Conservation (phyloP, 2,888 invertebrate genomes). For the Gibbula magus region DNA sequence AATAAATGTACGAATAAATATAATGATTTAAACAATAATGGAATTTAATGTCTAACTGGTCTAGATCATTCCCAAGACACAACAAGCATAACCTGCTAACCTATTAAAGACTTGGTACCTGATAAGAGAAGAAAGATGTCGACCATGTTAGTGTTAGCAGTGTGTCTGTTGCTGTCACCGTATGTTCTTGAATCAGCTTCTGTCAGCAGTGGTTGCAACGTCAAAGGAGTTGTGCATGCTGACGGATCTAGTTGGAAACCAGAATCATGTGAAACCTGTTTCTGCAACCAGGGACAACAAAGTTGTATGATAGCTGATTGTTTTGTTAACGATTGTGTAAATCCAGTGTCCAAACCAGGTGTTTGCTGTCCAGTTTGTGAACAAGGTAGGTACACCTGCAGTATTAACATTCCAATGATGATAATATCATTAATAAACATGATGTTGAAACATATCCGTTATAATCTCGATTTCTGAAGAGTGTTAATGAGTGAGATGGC, state of each 20-base stretch:
- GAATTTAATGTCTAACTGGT: no score
- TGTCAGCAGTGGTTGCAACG: not conserved
- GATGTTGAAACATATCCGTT: no score
- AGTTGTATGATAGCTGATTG: not conserved
- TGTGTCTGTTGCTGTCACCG: not conserved
- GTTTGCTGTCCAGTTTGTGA: not conserved
- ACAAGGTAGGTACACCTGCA: not conserved
- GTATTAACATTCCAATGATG: no score
- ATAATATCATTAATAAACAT: no score
- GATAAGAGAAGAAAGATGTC: no score
- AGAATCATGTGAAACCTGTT: not conserved
- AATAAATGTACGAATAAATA: no score
- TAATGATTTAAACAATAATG: no score
- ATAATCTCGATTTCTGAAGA: no score
- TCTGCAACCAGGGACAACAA: not conserved
- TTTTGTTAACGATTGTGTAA: not conserved
- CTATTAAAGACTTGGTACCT: no score
- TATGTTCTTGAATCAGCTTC: not conserved
- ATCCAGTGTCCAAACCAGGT: not conserved
- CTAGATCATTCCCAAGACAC: no score
- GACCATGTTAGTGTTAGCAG: not conserved
- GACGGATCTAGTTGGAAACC: not conserved
- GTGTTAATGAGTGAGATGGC: no score
- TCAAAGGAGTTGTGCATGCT: not conserved
- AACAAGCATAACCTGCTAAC: no score